Conservation (phyloP, 2,113 vertebrate species). For the Melanerpes formicivorus region DNA sequence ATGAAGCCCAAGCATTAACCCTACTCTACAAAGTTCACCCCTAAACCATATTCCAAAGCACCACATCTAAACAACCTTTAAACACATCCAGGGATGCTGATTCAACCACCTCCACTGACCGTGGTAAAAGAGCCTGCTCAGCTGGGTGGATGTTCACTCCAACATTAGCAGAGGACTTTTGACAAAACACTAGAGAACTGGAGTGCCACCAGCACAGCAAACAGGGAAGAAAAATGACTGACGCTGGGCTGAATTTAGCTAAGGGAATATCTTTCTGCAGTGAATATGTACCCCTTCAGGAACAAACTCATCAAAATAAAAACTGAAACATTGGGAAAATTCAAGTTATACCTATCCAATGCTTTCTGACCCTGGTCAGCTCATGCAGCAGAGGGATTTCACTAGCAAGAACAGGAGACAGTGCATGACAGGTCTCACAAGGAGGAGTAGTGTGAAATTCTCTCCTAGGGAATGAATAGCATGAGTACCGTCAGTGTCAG, state of each 20-base stretch:
- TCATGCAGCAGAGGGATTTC: neutral
- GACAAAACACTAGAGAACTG: neutral
- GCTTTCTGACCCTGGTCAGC: neutral
- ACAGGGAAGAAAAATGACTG: neutral
- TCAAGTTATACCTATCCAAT: neutral
- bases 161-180: neutral
- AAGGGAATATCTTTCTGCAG: neutral
- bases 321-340: neutral
- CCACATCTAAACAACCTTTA: no score
- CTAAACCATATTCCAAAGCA: no score
- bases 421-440: conserved; percentile 29
- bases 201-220: neutral
- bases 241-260: neutral
- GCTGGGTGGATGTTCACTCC: neutral
- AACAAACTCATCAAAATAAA: neutral
- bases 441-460: conserved; percentile 24
- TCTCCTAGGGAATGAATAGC: conserved; percentile 26
- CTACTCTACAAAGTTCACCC: no score
- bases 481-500: conserved; percentile 10
- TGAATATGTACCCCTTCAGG: neutral
- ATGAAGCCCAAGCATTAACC: no score
- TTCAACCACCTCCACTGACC: neutral
- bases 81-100: no score
- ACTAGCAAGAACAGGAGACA: neutral
- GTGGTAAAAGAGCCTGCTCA: neutral